Conservation (phyloP, 2,797 vertebrate genomes). For the Platyrinchus mystaceus region DNA sequence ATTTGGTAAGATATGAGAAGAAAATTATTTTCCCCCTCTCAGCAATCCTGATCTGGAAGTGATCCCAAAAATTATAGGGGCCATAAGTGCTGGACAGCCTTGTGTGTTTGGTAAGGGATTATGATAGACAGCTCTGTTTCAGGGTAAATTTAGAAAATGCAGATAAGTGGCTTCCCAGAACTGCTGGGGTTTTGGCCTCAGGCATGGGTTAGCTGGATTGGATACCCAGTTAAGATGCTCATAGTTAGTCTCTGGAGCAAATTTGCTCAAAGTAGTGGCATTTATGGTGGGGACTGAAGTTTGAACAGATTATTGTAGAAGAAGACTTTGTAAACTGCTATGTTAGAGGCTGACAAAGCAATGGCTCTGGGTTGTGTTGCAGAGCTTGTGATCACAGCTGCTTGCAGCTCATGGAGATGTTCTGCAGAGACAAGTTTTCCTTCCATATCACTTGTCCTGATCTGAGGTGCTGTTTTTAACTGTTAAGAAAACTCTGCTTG, state of each 20-base stretch:
- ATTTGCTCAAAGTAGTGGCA: neutral
- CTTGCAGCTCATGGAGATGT: neutral
- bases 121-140: neutral
- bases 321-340: neutral
- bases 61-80: neutral
- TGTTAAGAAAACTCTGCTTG: neutral
- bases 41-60: neutral
- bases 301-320: neutral
- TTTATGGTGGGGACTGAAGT: neutral
- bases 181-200: neutral
- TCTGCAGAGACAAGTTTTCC: neutral
- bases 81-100: neutral
- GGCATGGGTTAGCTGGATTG: neutral
- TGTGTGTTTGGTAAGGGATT: neutral
- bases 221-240: neutral
- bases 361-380: neutral
- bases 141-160: neutral
- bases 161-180: neutral
- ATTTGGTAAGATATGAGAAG: neutral
- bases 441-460: neutral
- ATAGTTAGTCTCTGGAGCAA: neutral
- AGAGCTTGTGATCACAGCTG: rapidly evolving
- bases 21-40: neutral
- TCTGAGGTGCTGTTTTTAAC: neutral
- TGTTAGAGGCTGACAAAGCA: neutral